These are phyloP conservation scores for Euthynnus affinis DNA, from an alignment of 2,797 vertebrate species.

Conservation along the genomic window DNA sequence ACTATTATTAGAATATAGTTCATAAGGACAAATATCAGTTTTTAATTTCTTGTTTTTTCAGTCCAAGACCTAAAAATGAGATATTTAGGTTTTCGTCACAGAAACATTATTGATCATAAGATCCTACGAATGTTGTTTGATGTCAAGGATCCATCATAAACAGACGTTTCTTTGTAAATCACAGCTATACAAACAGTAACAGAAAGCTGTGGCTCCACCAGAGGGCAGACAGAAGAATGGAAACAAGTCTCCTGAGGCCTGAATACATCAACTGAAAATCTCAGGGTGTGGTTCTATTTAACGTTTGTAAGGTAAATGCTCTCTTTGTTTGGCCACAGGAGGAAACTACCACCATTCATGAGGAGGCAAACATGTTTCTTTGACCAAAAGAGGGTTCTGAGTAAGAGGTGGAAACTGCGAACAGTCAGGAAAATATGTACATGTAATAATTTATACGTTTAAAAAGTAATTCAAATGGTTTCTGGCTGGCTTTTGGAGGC, in stretches of 20 bases:
- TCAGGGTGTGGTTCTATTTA: conserved; percentile 66
- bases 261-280: conserved; percentile 30
- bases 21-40: not conserved
- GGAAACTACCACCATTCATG: not conserved
- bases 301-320: conserved; percentile 70
- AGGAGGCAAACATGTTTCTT: conserved; percentile 9
- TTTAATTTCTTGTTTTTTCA: not conserved
- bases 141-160: not conserved
- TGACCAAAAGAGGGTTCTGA: not conserved
- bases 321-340: conserved; percentile 40
- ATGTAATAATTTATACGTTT: not conserved
- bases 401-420: not conserved
- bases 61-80: not conserved
- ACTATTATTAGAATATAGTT: too few species aligned
- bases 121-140: not conserved
- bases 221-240: conserved; percentile 66
- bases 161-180: conserved; percentile 17
- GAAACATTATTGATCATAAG: not conserved
- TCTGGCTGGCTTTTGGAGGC: not conserved
- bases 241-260: conserved; percentile 19
- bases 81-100: not conserved
- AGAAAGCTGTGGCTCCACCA: conserved; percentile 60
- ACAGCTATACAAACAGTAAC: conserved; percentile 19
- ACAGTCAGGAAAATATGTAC: not conserved
- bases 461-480: not conserved